A percentile compares a stretch with the other conserved stretches of the same genome.
Evolutionary conservation across 1,140 invertebrate genomes (phyloP).

Genomic region (Drosophila trapezifrons): DNA sequence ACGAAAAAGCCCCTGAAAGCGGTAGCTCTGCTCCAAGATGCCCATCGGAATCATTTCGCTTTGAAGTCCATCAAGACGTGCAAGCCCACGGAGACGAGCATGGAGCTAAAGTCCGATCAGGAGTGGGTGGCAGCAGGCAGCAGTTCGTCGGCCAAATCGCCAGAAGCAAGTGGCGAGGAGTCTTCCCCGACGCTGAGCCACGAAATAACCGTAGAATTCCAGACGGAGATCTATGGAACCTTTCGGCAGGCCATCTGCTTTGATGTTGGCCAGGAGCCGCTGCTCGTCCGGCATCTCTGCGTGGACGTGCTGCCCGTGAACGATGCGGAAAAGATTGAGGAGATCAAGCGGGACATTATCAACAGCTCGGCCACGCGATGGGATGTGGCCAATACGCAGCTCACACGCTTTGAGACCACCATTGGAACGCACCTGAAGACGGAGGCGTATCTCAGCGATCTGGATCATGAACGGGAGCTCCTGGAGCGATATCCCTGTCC

Average conservation of each 20-base stretch:
- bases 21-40: conserved; percentile 89
- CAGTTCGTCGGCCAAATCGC: conserved; percentile 10
- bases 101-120: conserved; percentile 85
- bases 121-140: conserved; percentile 85
- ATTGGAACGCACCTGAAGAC: conserved; percentile 85
- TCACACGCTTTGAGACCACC: conserved; percentile 87
- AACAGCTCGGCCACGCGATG: conserved; percentile 87
- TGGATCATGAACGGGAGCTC: conserved; percentile 86
- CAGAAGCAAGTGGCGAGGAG: conserved; percentile 20
- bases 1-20: conserved; percentile 85
- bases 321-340: conserved; percentile 89
- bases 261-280: conserved; percentile 90
- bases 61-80: conserved; percentile 85
- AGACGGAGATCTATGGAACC: conserved; percentile 91
- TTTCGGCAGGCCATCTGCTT: conserved; percentile 92
- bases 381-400: conserved; percentile 86
- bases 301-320: conserved; percentile 90
- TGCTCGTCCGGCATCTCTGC: conserved; percentile 89
- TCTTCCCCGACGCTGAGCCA: conserved; percentile 83
- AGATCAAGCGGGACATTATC: conserved; percentile 87
- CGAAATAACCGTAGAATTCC: conserved; percentile 89
- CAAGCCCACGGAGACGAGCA: conserved; percentile 59
- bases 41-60: conserved; percentile 89
- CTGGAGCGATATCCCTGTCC: conserved; percentile 89
- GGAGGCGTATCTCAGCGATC: conserved; percentile 83